A percentile compares a stretch with the other conserved stretches of the same genome.
These are phyloP conservation scores for Ditula angustiorana DNA, from an alignment of 2,888 invertebrate species.

Conservation along the genomic window DNA sequence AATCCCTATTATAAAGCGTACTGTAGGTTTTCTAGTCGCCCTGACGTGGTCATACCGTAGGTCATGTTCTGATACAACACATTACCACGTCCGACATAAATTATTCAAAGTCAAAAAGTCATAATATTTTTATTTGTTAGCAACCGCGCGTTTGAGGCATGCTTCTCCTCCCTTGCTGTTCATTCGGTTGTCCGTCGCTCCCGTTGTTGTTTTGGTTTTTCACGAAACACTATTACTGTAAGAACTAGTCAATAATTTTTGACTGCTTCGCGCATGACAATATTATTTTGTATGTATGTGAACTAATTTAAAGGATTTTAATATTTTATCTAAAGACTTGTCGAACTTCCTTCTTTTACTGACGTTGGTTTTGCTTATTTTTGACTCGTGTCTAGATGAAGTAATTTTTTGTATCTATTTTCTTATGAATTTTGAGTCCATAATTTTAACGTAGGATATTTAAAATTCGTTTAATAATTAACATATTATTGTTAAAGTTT, in stretches of 20 bases:
- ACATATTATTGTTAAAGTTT: slow-evolving; percentile 47
- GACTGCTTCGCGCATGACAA: slow-evolving; percentile 50
- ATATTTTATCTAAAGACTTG: slow-evolving; percentile 21
- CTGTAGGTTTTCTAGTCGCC: no score
- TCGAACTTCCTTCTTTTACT: slow-evolving; percentile 14
- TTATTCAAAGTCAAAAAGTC: no score
- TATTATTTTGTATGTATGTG: slow-evolving; percentile 45
- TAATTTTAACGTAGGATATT: slow-evolving; percentile 37
- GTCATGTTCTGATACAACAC: no score
- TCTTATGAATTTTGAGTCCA: slow-evolving; percentile 44
- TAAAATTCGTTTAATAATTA: slow-evolving; percentile 44
- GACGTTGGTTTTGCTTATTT: background rate
- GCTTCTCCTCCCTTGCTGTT: background rate
- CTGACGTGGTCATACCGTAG: no score
- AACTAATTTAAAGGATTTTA: background rate
- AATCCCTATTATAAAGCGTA: no score
- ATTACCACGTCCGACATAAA: no score
- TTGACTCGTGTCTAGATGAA: slow-evolving; percentile 27
- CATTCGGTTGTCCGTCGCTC: slow-evolving; percentile 26
- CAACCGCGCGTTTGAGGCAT: background rate
- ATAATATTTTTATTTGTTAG: background rate
- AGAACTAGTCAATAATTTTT: slow-evolving; percentile 48
- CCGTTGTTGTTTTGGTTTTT: slow-evolving; percentile 43
- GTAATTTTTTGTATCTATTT: slow-evolving; percentile 41
- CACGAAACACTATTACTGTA: slow-evolving; percentile 39